Evolutionary conservation across 1,140 invertebrate species (phyloP), one percentile per base, ranked within the genome.

Genomic region (Drosophila ambigua): DNA sequence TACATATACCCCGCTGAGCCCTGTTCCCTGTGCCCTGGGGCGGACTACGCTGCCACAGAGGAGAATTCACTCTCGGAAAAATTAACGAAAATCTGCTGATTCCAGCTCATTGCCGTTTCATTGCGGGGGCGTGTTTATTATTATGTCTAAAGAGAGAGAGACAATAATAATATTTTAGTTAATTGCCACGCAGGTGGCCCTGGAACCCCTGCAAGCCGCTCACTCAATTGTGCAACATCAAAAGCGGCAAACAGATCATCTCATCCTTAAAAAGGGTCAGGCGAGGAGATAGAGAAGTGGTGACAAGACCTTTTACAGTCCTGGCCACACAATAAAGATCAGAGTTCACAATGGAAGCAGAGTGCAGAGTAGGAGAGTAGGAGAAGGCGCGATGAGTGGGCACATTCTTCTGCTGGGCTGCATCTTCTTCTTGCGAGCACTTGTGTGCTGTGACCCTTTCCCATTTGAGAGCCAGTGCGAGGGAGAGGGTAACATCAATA

Each of bases 71-170:
- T 39, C 35, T 39, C 76, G 81, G 73, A 68, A 53, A 89, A 84
- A 84, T 89, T 90, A 88, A 90, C 71, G 69, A 79, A 91, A 91
- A 91, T 91, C 90, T 91, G 90, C 90, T 91, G 90, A 91, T 91
- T 91, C 90, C 90, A 91, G 79, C 82, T 91, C 90, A 91, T 91
- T 91, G 90, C 89, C 89, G 80, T 91, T 91, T 91, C 81, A 91
- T 61, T 8, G 41, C 20, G 23, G 54, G 35, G 16, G 53, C 13
- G 31, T 9, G 43, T 13, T 20, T 23, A 41, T 80, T 80, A 79
- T 80, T 79, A 45, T 80, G 53, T 44, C 77, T 61, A 64, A 59
- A 31, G 44, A 63, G 39, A 73, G 46, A 74, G 55, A 65, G 59
- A 68, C 51, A 67, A 75, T 60, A 77, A 83, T 55, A 75, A 58